Percentiles rank a stretch among this genome's conserved stretches.
Conservation (phyloP, 2,888 invertebrate genomes). For the Hyalella azteca region DNA sequence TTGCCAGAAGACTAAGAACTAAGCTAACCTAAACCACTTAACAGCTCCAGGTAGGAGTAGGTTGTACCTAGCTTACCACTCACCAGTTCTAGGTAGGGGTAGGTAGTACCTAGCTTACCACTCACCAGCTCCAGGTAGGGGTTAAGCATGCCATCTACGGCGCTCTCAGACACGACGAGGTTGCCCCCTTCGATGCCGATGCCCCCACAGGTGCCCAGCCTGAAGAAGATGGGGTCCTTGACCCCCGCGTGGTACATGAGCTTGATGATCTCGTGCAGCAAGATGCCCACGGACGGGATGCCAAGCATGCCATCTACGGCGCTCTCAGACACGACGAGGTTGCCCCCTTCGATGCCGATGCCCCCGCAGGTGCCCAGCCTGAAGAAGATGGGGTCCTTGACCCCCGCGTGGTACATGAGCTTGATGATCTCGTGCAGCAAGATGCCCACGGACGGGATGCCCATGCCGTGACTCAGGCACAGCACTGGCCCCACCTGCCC, state of each 20-base stretch:
- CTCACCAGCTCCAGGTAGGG: constrained; percentile 81
- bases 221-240: constrained; percentile 87
- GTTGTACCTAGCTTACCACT: no score
- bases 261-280: constrained; percentile 95
- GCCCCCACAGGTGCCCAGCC: constrained; percentile 93
- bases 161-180: constrained; percentile 90
- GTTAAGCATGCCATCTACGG: constrained; percentile 84
- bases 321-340: constrained; percentile 90
- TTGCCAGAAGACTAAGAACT: no score
- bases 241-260: constrained; percentile 91
- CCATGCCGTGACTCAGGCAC: constrained; percentile 99
- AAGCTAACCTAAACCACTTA: background rate
- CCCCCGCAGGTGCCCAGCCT: constrained; percentile 94
- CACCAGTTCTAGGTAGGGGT: background rate
- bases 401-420: constrained; percentile 90
- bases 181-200: constrained; percentile 91
- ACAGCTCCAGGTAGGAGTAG: background rate
- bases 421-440: constrained; percentile 95
- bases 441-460: constrained; percentile 93
- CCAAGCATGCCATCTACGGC: constrained; percentile 99
- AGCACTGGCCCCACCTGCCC: constrained; percentile 85
- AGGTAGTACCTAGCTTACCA: no score
- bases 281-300: constrained; percentile 91
- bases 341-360: constrained; percentile 88
- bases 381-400: constrained; percentile 87